Evolutionary conservation across 2,888 invertebrate genomes (phyloP).

Genomic region (Dendrolimus houi): DNA sequence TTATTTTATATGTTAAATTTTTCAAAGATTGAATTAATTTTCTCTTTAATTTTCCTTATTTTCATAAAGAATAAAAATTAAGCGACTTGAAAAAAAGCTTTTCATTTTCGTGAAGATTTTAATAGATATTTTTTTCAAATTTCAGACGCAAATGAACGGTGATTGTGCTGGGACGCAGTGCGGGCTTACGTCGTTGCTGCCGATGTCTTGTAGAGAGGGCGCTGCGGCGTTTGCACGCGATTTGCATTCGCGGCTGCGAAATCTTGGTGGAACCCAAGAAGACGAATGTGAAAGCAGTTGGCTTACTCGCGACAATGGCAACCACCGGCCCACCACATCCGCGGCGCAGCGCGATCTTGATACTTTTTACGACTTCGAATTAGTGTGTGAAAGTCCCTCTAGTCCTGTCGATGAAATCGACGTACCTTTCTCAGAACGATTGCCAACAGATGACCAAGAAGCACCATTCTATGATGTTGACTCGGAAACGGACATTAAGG

Average conservation of each 20-base stretch:
- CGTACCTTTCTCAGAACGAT: slow-evolving; percentile 71
- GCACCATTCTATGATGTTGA: slow-evolving; percentile 72
- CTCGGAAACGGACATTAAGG: slow-evolving; percentile 56
- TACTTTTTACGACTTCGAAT: slow-evolving; percentile 80
- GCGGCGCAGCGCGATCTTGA: slow-evolving; percentile 61
- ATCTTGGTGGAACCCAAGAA: slow-evolving; percentile 77
- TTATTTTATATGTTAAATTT: too few relatives aligned
- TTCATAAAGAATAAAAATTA: neutral
- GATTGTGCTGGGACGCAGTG: slow-evolving; percentile 77
- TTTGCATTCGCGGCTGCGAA: slow-evolving; percentile 83
- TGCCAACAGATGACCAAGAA: slow-evolving; percentile 71
- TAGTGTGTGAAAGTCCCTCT: slow-evolving; percentile 80
- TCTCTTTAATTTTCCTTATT: neutral
- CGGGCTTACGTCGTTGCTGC: slow-evolving; percentile 81
- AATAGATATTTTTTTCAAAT: slow-evolving; percentile 21
- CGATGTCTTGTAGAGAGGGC: slow-evolving; percentile 87
- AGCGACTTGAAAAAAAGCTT: too few relatives aligned
- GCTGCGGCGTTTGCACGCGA: slow-evolving; percentile 89
- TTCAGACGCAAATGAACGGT: slow-evolving; percentile 74
- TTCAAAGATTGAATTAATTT: neutral
- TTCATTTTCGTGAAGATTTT: neutral
- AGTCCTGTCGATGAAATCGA: slow-evolving; percentile 80
- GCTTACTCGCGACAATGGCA: slow-evolving; percentile 42
- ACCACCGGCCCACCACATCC: slow-evolving; percentile 33
- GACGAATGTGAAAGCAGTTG: slow-evolving; percentile 61